phyloP scores from a whole-genome alignment of 2,113 vertebrate genomes.

The Catharus fuscescens region DNA sequence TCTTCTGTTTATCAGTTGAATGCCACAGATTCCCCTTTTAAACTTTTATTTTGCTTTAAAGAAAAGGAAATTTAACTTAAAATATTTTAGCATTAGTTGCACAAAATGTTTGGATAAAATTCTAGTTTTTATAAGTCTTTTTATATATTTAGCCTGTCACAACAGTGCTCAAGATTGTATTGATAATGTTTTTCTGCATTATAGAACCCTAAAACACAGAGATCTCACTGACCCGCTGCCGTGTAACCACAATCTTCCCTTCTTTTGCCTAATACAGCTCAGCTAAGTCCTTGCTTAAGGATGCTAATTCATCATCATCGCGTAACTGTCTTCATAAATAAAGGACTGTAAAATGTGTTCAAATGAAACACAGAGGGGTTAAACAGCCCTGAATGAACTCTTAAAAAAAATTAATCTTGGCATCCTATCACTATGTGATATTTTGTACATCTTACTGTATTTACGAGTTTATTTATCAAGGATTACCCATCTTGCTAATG shows the following conservation, averaged over 20 bases:
- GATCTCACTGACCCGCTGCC: conserved; percentile 79
- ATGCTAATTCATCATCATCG: conserved; percentile 79
- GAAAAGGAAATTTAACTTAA: conserved; percentile 84
- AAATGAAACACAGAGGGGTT: conserved; percentile 79
- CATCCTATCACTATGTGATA: conserved; percentile 97
- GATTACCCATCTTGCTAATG: conserved; percentile 87
- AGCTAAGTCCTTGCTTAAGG: conserved; percentile 80
- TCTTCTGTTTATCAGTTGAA: conserved; percentile 79
- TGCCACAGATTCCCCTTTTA: conserved; percentile 82
- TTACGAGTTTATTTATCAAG: conserved; percentile 91
- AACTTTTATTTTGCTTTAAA: conserved; percentile 86
- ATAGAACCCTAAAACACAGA: conserved; percentile 79
- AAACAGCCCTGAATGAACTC: conserved; percentile 75
- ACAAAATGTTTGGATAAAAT: conserved; percentile 90
- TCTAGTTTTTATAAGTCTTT: conserved; percentile 99
- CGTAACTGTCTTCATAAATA: conserved; percentile 79
- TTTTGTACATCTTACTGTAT: conserved; percentile 96
- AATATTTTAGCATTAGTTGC: conserved; percentile 89
- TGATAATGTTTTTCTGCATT: conserved; percentile 81
- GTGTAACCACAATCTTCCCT: conserved; percentile 78
- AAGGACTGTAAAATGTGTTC: conserved; percentile 81
- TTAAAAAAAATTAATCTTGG: conserved; percentile 83
- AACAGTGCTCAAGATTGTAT: conserved; percentile 85
- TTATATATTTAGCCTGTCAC: conserved; percentile 92
- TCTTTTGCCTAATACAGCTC: conserved; percentile 81